Conservation (phyloP, 2,888 invertebrate genomes). For the Mesorhabditis spiculigera region DNA sequence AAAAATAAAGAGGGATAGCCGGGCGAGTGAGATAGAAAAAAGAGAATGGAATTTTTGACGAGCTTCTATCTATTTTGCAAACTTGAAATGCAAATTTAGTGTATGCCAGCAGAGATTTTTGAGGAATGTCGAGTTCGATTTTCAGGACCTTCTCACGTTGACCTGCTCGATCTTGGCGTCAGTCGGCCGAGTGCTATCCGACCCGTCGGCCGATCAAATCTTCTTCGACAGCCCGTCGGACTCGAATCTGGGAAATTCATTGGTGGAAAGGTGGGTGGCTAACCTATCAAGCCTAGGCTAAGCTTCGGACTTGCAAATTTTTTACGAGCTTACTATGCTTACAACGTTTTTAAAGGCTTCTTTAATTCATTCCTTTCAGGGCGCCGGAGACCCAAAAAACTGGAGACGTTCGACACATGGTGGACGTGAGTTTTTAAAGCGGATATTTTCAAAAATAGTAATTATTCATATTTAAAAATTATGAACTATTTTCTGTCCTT, state of each 20-base stretch:
- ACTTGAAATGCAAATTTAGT: background rate
- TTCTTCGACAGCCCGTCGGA: conserved; percentile 12
- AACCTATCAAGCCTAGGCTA: background rate
- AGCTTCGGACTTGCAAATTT: background rate
- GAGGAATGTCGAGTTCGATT: background rate
- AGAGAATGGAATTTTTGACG: no score
- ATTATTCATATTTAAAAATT: background rate
- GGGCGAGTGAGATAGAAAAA: no score
- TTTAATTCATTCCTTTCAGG: background rate
- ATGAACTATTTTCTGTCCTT: background rate
- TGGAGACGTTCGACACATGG: background rate
- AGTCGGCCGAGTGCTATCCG: conserved; percentile 52
- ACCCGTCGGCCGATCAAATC: conserved; percentile 29
- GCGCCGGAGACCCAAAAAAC: background rate
- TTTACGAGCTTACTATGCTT: background rate
- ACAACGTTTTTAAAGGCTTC: background rate
- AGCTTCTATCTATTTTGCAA: background rate
- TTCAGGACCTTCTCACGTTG: conserved; percentile 48
- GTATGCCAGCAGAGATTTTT: background rate
- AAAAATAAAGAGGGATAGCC: no score
- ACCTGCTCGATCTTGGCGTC: conserved; percentile 53
- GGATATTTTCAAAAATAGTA: background rate
- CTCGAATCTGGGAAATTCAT: background rate
- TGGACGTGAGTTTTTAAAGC: background rate
- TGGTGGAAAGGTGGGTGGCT: background rate